These are phyloP conservation scores for Olivierus martensii DNA, from an alignment of 1,140 invertebrate species.

Conservation along the genomic window DNA sequence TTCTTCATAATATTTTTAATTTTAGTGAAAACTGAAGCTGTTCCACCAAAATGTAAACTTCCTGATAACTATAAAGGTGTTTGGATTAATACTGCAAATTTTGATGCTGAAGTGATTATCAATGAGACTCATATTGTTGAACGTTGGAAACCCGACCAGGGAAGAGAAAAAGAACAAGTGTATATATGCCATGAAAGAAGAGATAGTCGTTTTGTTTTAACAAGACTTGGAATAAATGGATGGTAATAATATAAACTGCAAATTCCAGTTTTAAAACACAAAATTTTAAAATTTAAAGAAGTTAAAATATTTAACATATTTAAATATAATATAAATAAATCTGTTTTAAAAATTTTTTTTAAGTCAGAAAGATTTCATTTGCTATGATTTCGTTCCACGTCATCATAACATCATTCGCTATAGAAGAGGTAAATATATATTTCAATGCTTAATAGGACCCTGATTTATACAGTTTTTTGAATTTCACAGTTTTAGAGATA, in stretches of 20 bases:
- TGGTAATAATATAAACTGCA: slow-evolving; percentile 62
- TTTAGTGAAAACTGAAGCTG: slow-evolving; percentile 62
- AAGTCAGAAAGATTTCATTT: slow-evolving; percentile 93
- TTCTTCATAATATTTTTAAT: no score
- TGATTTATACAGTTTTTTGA: no score
- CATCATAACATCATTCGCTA: slow-evolving; percentile 94
- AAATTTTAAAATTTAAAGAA: no score
- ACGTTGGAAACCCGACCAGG: slow-evolving; percentile 82
- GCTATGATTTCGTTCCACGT: slow-evolving; percentile 87
- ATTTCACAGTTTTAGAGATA: no score
- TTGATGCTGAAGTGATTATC: slow-evolving; percentile 82
- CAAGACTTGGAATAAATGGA: slow-evolving; percentile 85
- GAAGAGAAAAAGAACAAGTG: slow-evolving; percentile 70
- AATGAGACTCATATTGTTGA: slow-evolving; percentile 94
- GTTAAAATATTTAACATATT: no score
- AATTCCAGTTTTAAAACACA: no score
- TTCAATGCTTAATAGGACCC: no score
- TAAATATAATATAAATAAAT: no score
- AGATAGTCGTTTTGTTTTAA: slow-evolving; percentile 84
- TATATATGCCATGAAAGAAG: slow-evolving; percentile 81
- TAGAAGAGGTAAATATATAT: slow-evolving; percentile 69
- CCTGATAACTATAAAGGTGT: slow-evolving; percentile 85
- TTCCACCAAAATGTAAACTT: slow-evolving; percentile 76
- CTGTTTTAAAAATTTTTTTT: no score
- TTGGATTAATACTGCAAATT: slow-evolving; percentile 95